These are phyloP conservation scores for Hydrochoerus hydrochaeris DNA, from an alignment of 2,113 vertebrate species.

Conservation along the genomic window DNA sequence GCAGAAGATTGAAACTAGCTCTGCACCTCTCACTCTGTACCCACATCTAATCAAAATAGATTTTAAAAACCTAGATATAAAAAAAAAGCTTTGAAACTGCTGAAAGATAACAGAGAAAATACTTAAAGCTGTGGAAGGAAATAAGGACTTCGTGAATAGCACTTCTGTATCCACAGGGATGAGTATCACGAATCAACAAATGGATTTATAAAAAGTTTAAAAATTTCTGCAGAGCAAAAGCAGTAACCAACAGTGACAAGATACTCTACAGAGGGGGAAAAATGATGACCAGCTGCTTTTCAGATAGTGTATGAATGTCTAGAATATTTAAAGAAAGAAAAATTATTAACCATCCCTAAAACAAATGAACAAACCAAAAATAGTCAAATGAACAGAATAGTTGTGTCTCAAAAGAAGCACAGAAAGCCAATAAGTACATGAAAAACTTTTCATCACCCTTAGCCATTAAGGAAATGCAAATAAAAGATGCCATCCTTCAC, in stretches of 20 bases:
- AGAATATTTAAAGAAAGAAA: background rate
- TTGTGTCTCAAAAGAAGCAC: background rate
- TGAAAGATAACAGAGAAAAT: background rate
- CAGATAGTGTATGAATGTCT: background rate
- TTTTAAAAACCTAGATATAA: background rate
- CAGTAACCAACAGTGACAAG: background rate
- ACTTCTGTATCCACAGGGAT: background rate
- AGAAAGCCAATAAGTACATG: background rate
- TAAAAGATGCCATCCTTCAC: background rate
- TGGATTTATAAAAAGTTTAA: background rate
- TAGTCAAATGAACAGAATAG: background rate
- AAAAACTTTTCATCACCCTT: background rate
- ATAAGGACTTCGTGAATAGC: background rate
- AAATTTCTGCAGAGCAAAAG: background rate
- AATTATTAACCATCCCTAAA: background rate
- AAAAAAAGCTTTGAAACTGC: background rate
- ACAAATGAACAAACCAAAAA: background rate
- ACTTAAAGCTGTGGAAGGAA: background rate
- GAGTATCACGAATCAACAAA: background rate
- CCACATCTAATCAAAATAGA: background rate
- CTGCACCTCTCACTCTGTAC: background rate
- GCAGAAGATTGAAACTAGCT: background rate
- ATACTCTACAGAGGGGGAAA: background rate
- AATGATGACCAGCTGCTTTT: background rate
- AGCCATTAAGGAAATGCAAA: background rate